phyloP scores from a whole-genome alignment of 2,888 invertebrate genomes.

The Meghimatium bilineatum region DNA sequence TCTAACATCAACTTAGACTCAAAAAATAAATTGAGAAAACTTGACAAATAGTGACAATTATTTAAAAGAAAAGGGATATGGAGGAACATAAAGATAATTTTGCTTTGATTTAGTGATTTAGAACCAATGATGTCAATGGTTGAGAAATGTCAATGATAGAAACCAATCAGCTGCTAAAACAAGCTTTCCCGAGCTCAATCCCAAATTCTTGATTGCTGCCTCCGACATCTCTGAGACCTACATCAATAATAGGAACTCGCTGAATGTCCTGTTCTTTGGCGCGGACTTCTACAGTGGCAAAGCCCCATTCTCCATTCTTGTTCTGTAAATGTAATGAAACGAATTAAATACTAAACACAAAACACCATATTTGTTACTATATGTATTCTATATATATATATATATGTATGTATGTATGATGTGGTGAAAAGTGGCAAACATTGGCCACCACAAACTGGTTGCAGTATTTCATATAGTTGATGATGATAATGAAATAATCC shows the following conservation, averaged over 20 bases:
- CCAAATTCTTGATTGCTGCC: constrained; percentile 87
- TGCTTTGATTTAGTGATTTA: neutral
- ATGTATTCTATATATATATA: no score
- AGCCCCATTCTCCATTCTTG: constrained; percentile 85
- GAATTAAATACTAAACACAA: neutral
- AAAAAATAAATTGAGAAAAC: no score
- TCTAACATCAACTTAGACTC: no score
- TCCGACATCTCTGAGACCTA: constrained; percentile 88
- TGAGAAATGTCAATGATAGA: neutral
- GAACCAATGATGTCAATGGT: neutral
- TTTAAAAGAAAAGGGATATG: neutral
- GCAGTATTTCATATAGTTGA: no score
- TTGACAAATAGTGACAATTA: no score
- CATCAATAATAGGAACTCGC: constrained; percentile 88
- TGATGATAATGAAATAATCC: no score
- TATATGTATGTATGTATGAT: no score
- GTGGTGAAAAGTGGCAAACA: no score
- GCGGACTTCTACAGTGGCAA: constrained; percentile 84
- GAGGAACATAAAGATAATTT: neutral
- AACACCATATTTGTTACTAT: no score
- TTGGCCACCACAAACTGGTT: no score
- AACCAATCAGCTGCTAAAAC: constrained; percentile 81
- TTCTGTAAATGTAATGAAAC: constrained; percentile 78
- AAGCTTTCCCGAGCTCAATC: constrained; percentile 89
- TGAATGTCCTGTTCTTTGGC: constrained; percentile 85